These are phyloP conservation scores for Megastigmus dorsalis DNA, from an alignment of 2,888 invertebrate genomes.

Conservation along the genomic window DNA sequence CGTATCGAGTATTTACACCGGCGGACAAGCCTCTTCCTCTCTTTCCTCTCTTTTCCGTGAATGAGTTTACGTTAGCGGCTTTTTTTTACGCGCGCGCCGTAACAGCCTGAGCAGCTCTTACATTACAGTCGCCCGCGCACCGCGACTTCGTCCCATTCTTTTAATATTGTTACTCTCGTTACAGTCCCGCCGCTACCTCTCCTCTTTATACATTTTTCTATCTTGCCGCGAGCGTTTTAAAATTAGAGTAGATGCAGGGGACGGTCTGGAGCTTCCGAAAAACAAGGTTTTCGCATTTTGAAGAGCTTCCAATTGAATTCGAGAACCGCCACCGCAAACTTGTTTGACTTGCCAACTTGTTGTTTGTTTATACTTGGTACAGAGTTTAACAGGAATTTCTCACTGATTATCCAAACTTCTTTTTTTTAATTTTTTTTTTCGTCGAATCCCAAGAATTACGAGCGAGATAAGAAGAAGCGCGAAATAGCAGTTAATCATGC, in stretches of 20 bases:
- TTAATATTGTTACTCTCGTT: constrained; percentile 4
- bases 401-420: constrained; percentile 22
- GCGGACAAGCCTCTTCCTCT: too few species aligned
- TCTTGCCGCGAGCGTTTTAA: not conserved
- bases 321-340: not conserved
- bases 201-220: not conserved
- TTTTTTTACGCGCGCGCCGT: too few species aligned
- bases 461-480: not conserved
- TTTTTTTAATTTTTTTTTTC: too few species aligned
- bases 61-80: not conserved
- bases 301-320: constrained; percentile 16
- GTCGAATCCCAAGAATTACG: too few species aligned
- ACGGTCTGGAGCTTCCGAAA: not conserved
- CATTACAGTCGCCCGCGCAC: not conserved
- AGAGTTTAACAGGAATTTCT: constrained; percentile 8
- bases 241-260: not conserved
- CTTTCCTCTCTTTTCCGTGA: not conserved
- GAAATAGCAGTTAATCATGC: constrained; percentile 16
- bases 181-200: not conserved
- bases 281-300: too few species aligned
- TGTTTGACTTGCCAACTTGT: constrained; percentile 11
- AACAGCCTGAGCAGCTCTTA: not conserved
- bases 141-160: not conserved
- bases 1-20: constrained; percentile 18
- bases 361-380: constrained; percentile 10